phyloP scores from a whole-genome alignment of 2,888 invertebrate genomes.

The Myopa testacea region DNA sequence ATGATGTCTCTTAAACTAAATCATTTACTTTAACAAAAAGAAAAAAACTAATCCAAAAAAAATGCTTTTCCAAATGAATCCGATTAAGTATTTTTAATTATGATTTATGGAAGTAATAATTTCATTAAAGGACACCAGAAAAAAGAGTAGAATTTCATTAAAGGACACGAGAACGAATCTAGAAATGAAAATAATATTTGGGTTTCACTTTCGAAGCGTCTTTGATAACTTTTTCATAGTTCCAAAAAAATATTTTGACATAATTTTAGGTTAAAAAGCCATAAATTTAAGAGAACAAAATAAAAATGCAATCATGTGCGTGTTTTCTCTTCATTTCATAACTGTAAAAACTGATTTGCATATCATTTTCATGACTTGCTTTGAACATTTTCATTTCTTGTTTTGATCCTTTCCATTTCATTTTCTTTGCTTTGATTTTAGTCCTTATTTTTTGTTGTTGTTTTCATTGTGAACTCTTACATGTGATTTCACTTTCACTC shows the following conservation, averaged over 20 bases:
- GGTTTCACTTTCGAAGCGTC: too few relatives aligned
- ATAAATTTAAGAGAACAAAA: too few relatives aligned
- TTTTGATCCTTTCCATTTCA: background rate
- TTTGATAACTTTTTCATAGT: too few relatives aligned
- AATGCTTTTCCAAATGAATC: background rate
- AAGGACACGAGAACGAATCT: background rate
- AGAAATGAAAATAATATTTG: too few relatives aligned
- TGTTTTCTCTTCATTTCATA: background rate
- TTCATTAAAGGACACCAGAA: background rate
- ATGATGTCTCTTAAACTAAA: background rate
- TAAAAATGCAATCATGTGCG: too few relatives aligned
- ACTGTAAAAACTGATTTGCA: background rate
- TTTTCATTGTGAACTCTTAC: background rate
- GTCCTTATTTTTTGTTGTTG: background rate
- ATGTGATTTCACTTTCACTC: slow-evolving; percentile 1
- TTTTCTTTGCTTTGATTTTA: background rate
- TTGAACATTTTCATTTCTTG: background rate
- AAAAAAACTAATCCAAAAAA: background rate
- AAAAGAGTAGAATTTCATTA: background rate
- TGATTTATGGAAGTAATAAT: slow-evolving; percentile 26
- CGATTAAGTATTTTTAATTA: slow-evolving; percentile 37
- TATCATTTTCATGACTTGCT: background rate
- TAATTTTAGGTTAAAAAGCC: background rate
- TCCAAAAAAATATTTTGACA: background rate
- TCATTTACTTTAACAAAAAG: background rate